A percentile compares a stretch with the other conserved stretches of the same genome.
phyloP scores from a whole-genome alignment of 2,888 invertebrate species.

The Drosophila flavopinicola region DNA sequence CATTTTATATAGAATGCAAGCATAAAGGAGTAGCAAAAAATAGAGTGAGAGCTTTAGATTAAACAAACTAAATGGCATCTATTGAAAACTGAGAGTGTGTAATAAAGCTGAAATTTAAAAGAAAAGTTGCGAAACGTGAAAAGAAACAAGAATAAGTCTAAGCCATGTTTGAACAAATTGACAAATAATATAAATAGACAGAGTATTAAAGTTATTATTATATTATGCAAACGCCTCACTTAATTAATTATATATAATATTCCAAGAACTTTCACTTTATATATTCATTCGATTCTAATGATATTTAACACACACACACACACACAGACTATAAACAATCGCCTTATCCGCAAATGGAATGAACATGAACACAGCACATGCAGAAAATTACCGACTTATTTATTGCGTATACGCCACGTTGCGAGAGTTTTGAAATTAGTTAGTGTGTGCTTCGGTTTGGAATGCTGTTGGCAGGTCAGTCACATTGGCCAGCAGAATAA shows the following conservation, averaged over 20 bases:
- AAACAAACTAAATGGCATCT: background rate
- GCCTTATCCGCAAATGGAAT: too few species aligned
- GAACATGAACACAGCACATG: too few species aligned
- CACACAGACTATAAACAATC: background rate
- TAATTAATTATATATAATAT: background rate
- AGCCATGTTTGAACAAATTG: constrained; percentile 2
- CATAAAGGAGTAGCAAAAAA: background rate
- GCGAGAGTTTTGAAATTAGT: constrained; percentile 32
- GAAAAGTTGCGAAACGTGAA: background rate
- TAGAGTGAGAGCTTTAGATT: background rate
- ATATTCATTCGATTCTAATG: constrained; percentile 18
- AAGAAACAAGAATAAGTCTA: background rate
- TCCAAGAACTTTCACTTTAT: constrained; percentile 24
- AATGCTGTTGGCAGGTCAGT: constrained; percentile 50
- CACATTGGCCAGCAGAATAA: constrained; percentile 17
- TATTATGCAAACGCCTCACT: too few species aligned
- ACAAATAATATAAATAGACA: too few species aligned
- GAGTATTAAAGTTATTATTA: too few species aligned
- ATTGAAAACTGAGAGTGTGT: background rate
- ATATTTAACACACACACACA: constrained; percentile 17
- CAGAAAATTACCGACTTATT: constrained; percentile 2
- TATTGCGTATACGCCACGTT: constrained; percentile 49
- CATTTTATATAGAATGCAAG: background rate
- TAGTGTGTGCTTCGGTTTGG: constrained; percentile 13
- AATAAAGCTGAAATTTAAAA: background rate